phyloP scores from a whole-genome alignment of 2,113 vertebrate species.

The Oreochromis niloticus region DNA sequence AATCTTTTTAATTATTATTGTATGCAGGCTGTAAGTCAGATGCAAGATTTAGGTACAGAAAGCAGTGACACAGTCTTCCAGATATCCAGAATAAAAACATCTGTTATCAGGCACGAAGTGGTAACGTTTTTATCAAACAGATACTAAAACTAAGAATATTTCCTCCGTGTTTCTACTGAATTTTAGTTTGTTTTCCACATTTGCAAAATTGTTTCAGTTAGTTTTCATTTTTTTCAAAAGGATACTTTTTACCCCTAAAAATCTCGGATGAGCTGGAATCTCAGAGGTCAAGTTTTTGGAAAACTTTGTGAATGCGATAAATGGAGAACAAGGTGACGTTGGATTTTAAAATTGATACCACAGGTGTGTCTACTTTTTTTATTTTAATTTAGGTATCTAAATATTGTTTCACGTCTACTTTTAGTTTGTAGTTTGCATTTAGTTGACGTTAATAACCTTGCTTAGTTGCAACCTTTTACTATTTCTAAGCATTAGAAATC shows the following conservation, averaged over 20 bases:
- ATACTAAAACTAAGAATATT: neutral
- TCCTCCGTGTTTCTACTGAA: neutral
- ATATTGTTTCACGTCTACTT: neutral
- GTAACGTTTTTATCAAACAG: neutral
- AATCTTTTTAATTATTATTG: neutral
- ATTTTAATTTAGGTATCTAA: neutral
- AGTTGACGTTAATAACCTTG: neutral
- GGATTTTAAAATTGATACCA: neutral
- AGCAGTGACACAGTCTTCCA: accelerated
- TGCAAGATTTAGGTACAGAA: neutral
- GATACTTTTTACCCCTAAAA: neutral
- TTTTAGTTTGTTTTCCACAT: neutral
- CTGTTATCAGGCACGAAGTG: accelerated
- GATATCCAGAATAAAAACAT: neutral
- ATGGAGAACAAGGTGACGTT: neutral
- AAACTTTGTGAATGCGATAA: neutral
- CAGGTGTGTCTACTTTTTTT: accelerated
- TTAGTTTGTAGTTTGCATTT: neutral
- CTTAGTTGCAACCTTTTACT: neutral
- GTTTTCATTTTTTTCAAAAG: neutral
- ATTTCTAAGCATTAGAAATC: neutral
- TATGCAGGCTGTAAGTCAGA: neutral
- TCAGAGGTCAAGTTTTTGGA: neutral
- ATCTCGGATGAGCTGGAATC: neutral
- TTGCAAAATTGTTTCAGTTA: neutral